Conservation (phyloP, 2,888 invertebrate genomes). For the Halictus quadricinctus region DNA sequence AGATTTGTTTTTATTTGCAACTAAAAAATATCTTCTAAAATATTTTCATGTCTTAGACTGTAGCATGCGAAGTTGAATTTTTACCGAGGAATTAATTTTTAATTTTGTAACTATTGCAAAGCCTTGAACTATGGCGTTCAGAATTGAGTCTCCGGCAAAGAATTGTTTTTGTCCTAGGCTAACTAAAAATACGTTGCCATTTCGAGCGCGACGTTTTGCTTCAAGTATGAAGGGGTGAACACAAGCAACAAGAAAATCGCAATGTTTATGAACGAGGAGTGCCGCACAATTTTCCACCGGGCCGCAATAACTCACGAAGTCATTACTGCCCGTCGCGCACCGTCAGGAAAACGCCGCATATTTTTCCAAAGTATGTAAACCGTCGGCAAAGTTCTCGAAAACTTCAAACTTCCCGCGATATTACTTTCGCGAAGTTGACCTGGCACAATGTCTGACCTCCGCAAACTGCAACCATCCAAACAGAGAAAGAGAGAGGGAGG, state of each 20-base stretch:
- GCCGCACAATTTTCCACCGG: neutral
- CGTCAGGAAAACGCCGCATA: conserved; percentile 12
- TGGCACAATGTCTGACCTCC: neutral
- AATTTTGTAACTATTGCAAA: no score
- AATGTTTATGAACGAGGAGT: neutral
- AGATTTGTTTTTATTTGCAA: no score
- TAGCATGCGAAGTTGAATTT: no score
- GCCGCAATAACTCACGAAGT: conserved; percentile 29
- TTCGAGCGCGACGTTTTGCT: neutral
- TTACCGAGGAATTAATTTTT: no score
- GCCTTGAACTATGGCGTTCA: neutral
- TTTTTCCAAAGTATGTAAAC: conserved; percentile 31
- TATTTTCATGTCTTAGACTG: no score
- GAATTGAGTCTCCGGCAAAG: neutral
- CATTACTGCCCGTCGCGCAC: conserved; percentile 19
- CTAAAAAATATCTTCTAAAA: no score
- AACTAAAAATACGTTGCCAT: neutral
- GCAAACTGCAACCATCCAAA: neutral
- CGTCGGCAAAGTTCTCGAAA: neutral
- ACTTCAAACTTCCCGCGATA: conserved; percentile 17
- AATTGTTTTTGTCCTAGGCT: neutral
- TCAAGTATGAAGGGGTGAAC: neutral
- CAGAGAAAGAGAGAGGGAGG: neutral
- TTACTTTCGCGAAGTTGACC: conserved; percentile 3
- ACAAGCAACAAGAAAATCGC: neutral